These are phyloP conservation scores for Drosophila parvula DNA, from an alignment of 1,140 invertebrate genomes.

Conservation along the genomic window DNA sequence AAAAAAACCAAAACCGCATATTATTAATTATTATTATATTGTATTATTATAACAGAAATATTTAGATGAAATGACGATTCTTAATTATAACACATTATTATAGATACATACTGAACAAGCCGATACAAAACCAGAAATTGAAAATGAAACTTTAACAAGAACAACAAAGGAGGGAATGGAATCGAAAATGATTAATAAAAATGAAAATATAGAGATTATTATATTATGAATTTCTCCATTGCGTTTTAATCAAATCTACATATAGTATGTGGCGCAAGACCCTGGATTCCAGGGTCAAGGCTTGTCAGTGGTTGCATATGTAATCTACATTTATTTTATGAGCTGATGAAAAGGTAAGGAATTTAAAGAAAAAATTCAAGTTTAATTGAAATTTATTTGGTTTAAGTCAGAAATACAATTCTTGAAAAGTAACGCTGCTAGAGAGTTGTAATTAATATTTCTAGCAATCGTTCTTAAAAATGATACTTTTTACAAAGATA, in stretches of 20 bases:
- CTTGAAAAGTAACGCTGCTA: no score
- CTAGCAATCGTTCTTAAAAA: no score
- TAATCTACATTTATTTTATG: not conserved
- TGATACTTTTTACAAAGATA: no score
- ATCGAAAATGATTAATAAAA: constrained; percentile 77
- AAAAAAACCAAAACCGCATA: constrained; percentile 47
- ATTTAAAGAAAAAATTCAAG: not conserved
- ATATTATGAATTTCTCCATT: constrained; percentile 72
- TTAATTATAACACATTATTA: constrained; percentile 84
- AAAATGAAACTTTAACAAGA: constrained; percentile 68
- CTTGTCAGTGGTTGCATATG: not conserved
- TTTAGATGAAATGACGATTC: constrained; percentile 84
- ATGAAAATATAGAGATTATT: constrained; percentile 84
- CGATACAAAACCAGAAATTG: constrained; percentile 59
- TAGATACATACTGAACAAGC: constrained; percentile 77
- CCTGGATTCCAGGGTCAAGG: not conserved
- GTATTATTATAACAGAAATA: constrained; percentile 84
- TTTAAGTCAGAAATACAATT: no score
- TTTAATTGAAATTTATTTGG: no score
- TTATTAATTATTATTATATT: constrained; percentile 83
- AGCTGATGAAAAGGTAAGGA: not conserved
- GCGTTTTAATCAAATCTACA: constrained; percentile 25
- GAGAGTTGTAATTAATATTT: no score
- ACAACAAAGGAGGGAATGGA: constrained; percentile 37
- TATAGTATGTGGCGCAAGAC: not conserved